These are phyloP conservation scores for Semicossyphus pulcher DNA, from an alignment of 2,113 vertebrate species.

Conservation along the genomic window DNA sequence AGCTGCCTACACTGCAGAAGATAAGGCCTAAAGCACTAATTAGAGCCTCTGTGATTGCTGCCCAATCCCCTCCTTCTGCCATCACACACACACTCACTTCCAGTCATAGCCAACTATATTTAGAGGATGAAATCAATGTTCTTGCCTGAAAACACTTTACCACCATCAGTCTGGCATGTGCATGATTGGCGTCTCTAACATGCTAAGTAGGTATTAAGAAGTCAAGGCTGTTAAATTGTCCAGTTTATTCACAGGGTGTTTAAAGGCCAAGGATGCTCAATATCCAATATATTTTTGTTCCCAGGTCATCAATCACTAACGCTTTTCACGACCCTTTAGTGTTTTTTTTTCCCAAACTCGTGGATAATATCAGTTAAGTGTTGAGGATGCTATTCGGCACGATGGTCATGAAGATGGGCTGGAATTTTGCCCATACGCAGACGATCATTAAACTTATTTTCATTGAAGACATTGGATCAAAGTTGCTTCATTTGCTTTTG, in stretches of 20 bases:
- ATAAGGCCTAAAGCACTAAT: constrained; percentile 63
- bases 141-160: constrained; percentile 27
- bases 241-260: neutral
- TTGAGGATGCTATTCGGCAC: too few relatives aligned
- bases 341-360: too few relatives aligned
- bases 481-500: neutral
- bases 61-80: constrained; percentile 46
- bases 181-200: constrained; percentile 25
- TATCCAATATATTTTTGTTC: too few relatives aligned
- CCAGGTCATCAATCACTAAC: neutral
- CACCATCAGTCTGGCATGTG: constrained; percentile 26
- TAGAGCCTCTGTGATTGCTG: constrained; percentile 51
- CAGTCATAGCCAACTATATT: constrained; percentile 46
- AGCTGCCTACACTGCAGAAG: constrained; percentile 34
- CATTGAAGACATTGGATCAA: neutral
- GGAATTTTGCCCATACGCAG: neutral
- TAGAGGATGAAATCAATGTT: constrained; percentile 28
- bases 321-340: neutral
- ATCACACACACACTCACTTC: constrained; percentile 34
- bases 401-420: neutral
- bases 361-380: too few relatives aligned
- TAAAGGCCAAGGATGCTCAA: neutral
- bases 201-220: constrained; percentile 23
- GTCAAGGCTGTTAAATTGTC: neutral
- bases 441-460: neutral